Evolutionary conservation across 2,797 vertebrate genomes (phyloP), one percentile per base, ranked within the genome.

Genomic region (Chelon labrosus): DNA sequence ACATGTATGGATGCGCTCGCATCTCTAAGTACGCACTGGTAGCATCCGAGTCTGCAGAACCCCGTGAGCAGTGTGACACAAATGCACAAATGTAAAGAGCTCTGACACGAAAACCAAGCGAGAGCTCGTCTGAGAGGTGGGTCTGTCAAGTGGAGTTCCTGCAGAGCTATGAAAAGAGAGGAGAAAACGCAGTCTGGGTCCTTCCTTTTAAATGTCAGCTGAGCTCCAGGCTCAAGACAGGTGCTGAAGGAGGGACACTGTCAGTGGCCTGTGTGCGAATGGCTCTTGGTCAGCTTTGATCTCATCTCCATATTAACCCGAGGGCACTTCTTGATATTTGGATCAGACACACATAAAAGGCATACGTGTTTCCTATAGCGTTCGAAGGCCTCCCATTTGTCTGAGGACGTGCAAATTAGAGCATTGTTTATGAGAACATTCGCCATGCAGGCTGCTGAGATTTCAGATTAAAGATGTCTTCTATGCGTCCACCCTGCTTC

Each of bases 151-250:
- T 83, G 58, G 61, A 71, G 55, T 71, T 85, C 63, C 67, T 39
- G 73, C 64, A 17, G 56, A 77, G 57, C 61, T 31, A 46, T 31
- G 41, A 80, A 67, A 82, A 68, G 46, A 69, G 42, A 61, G 57
- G 50, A 46, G 53, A 68, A 81, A 75, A 68, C 2, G 49, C 63
- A 62, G 56, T 80, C 19, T 19, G 65, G 57, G 66, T 72, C 59
- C 37, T 59, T 59, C 52, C 49, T 72, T 88, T 82, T 77, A 90
- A 92, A 92, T 88, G 89, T 91, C 91, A 91, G 77, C 70, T 61
- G 65, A 81, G 79, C 56, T 79, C 55, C 70, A 75, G 75, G 79
- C 80, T 81, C 17, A 52, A 82, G 82, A 85, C 77, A 78, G 75
- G 74, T 52, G 60, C 72, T 78, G 63, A 77, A 56, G 63, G 55